These are phyloP conservation scores for Phylloscopus whistleri DNA, from an alignment of 2,113 vertebrate species.

Conservation along the genomic window DNA sequence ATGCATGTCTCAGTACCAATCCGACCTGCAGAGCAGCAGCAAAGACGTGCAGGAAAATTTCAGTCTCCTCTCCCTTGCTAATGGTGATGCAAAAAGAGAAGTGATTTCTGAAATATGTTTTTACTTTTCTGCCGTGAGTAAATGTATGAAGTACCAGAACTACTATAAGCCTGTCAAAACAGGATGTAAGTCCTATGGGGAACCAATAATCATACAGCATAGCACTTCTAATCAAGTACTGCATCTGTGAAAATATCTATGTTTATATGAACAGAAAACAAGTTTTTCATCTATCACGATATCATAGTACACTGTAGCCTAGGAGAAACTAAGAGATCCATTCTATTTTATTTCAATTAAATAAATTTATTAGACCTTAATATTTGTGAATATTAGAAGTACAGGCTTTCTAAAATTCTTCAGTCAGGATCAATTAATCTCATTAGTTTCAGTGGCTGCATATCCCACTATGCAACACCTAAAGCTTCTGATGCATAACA, in stretches of 20 bases:
- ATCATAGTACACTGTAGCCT: not conserved
- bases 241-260: not conserved
- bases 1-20: not conserved
- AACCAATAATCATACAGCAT: constrained; percentile 38
- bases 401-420: constrained; percentile 12
- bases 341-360: constrained; percentile 46
- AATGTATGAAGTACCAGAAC: constrained; percentile 44
- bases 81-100: not conserved
- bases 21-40: not conserved
- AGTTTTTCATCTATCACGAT: constrained; percentile 9
- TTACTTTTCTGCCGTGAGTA: constrained; percentile 39
- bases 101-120: constrained; percentile 39
- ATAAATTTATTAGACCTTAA: not conserved
- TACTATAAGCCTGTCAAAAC: constrained; percentile 21
- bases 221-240: constrained; percentile 37
- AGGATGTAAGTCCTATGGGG: constrained; percentile 20
- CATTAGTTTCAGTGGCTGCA: not conserved
- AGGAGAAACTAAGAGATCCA: not conserved
- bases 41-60: not conserved
- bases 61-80: not conserved
- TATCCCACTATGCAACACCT: not conserved
- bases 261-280: constrained; percentile 16
- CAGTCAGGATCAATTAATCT: constrained; percentile 47
- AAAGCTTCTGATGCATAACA: not conserved
- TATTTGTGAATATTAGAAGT: constrained; percentile 2